Conservation (phyloP, 2,888 invertebrate genomes). For the Lepeophtheirus nordmannii region DNA sequence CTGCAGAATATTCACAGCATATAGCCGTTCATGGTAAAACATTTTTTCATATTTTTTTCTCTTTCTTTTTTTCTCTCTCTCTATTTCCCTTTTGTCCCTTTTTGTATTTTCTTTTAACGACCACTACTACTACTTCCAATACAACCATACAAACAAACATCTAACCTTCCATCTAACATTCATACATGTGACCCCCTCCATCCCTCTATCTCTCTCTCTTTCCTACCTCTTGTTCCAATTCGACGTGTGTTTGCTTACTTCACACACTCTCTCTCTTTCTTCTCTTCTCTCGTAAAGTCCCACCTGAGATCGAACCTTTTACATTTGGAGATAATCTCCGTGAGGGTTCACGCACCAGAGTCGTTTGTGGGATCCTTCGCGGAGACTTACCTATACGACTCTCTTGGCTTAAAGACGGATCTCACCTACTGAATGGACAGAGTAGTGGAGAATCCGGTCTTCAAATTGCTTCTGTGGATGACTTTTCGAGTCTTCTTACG, state of each 20-base stretch:
- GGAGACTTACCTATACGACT: constrained; percentile 18
- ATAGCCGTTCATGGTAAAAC: constrained; percentile 27
- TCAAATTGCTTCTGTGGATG: constrained; percentile 18
- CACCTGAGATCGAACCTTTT: constrained; percentile 21
- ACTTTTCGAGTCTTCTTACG: constrained; percentile 23
- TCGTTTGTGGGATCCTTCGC: constrained; percentile 18
- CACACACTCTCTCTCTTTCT: neutral
- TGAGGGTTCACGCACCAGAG: constrained; percentile 15
- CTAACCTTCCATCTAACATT: neutral
- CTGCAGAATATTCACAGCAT: constrained; percentile 31
- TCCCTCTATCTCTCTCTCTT: no score
- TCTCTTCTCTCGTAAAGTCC: constrained; percentile 11
- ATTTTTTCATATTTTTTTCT: neutral
- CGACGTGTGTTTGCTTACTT: neutral
- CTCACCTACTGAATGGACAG: constrained; percentile 9
- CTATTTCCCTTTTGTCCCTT: neutral
- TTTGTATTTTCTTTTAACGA: neutral
- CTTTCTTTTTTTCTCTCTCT: neutral
- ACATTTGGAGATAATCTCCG: constrained; percentile 11
- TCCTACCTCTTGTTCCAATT: neutral
- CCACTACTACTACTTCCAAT: neutral
- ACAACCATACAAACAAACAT: neutral
- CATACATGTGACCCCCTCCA: no score
- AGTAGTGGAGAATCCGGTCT: neutral
- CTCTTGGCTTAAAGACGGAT: constrained; percentile 21